Base-by-base conservation (phyloP, 2,113 vertebrate species). In the Haliaeetus leucogaster region DNA sequence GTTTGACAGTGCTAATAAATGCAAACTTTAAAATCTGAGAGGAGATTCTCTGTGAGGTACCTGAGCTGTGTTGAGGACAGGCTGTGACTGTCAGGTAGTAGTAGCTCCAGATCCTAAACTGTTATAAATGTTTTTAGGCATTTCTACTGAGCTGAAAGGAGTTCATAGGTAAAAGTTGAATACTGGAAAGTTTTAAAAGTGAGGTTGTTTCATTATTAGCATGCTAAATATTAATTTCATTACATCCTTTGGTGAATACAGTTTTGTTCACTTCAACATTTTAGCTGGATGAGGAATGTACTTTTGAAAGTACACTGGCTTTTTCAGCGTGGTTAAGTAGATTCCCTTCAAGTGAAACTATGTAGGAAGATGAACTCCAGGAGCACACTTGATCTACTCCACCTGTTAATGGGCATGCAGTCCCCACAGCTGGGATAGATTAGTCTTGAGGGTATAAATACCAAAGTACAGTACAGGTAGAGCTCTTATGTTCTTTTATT, bases 391-490 rank as follows among this genome's bases (percentile, higher is more conserved):
- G 17, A 26, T 45, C 10, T 77, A 3, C 11, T 76, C 6, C 7
- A 21, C 10, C 18, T 62, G 1, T 17, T 76, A 11, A 34, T 11
- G 59, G 67, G 19, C 8, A 17, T 67, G 23, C 19, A 26, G 13
- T 40, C 9, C 17, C 66, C 32, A 20, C 53, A 68, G 66, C 47
- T 76, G 52, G 17, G 10, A 30, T 71, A 3, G 4, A 6, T 74
- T n/a, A 71, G 16, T 11, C 38, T 48, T 48, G 15, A 47, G 55
- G 42, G 6, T 82, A 21, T 48, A 58, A 84, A n/a, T 58, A 9
- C 59, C 53, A 18, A 48, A 53, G 36, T 38, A 34, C 1, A 21
- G 26, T 0, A 1, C 0, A 0, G 0, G 0, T 1, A 0, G 1
- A 5, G 0, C 1, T 40, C 1, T 30, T 45, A 1, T 3, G 1